Evolutionary conservation across 2,797 vertebrate genomes (phyloP), one percentile per base, ranked within the genome.

Genomic region (Thamnophis elegans): DNA sequence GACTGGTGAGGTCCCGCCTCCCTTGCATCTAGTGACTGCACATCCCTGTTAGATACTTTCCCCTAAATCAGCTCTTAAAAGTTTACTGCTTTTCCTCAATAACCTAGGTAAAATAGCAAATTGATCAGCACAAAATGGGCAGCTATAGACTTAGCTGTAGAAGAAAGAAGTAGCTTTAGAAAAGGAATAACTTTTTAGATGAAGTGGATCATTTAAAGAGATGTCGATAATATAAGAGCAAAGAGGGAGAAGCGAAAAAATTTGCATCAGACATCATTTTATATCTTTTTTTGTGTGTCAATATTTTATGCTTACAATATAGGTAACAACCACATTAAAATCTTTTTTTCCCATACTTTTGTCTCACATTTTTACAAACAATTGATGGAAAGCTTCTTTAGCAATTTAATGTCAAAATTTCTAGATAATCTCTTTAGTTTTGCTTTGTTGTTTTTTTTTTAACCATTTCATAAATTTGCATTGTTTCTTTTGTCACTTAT

Each of bases 331-430:
- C 22, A 0, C 22, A 88, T n/a, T 0, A 58, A 85, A 36, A 51
- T 89, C 5, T 86, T 26, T 36, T 90, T 59, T 89, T 56, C 56
- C 82, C 87, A 36, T 91, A 68, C 42, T 25, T 68, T 58, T 65
- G 36, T 85, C 59, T 86, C 4, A 1, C 20, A 22, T 28, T 28
- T 56, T 28, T 62, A 82, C 32, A 36, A 47, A 89, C 22, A 56
- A 87, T 56, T 92, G 88, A 87, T 87, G 32, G 60, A 91, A 32
- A 54, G 87, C 54, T 62, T 86, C 47, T 78, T 89, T 89, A 86
- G 78, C 73, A 89, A 87, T 91, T 82, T 89, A 65, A 78, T 82
- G 20, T 54, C 88, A 87, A 89, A 28, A 47, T 91, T 93, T 85
- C 56, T 68, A 85, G 26, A 53, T 88, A 51, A 51, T 60, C 22